These are phyloP conservation scores for Cairina moschata DNA, from an alignment of 2,113 vertebrate species.

Conservation along the genomic window DNA sequence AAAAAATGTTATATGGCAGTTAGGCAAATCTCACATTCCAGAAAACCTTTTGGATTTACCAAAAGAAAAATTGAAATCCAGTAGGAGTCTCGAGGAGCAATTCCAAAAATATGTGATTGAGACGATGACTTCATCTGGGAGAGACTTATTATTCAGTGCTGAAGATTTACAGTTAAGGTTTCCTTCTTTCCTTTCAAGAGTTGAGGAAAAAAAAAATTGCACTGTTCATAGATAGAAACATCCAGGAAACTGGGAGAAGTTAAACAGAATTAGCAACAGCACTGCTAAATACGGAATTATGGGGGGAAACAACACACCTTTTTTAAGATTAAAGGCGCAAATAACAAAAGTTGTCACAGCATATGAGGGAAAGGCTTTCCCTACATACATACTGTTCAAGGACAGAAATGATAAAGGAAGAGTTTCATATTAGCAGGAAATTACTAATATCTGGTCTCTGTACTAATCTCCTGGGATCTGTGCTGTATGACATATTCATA, in stretches of 20 bases:
- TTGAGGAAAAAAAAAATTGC: not conserved
- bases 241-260: not conserved
- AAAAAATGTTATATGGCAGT: not conserved
- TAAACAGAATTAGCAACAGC: not conserved
- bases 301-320: not conserved
- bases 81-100: not conserved
- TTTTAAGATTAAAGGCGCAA: not conserved
- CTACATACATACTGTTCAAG: not conserved
- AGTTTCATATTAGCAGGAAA: not conserved
- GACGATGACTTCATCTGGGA: not conserved
- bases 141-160: not conserved
- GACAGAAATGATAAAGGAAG: not conserved
- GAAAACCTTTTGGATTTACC: not conserved
- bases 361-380: not conserved
- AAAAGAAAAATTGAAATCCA: not conserved
- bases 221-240: not conserved
- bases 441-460: not conserved
- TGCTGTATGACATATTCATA: not conserved
- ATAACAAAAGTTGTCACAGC: not conserved
- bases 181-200: not conserved
- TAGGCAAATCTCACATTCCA: not conserved
- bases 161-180: not conserved
- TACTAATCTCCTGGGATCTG: not conserved
- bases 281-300: not conserved
- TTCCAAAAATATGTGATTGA: not conserved